Conservation (phyloP, 2,113 vertebrate genomes). For the pig (Sus scrofa) region DNA sequence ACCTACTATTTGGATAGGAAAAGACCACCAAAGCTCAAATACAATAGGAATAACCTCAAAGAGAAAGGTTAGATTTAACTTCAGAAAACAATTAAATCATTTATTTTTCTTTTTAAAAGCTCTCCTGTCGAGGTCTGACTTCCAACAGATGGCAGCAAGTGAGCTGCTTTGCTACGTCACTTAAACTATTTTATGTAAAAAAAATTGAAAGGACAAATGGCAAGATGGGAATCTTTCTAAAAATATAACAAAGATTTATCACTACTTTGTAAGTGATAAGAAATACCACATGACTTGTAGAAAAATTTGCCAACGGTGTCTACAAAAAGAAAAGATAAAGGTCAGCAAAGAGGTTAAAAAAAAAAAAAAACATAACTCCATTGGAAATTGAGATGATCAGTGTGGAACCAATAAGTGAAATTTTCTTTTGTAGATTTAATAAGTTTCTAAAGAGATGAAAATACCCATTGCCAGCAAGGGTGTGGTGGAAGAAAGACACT, state of each 20-base stretch:
- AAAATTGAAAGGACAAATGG: slow-evolving; percentile 30
- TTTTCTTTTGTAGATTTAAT: slow-evolving; percentile 49
- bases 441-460: slow-evolving; percentile 43
- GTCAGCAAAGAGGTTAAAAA: slow-evolving; percentile 18
- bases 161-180: background rate
- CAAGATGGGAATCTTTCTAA: background rate
- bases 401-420: background rate
- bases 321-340: slow-evolving; percentile 45
- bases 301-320: background rate
- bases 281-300: background rate
- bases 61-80: slow-evolving; percentile 47
- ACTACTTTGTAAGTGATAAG: slow-evolving; percentile 44
- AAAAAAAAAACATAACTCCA: slow-evolving; percentile 25
- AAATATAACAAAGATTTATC: slow-evolving; percentile 36
- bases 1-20: slow-evolving; percentile 1
- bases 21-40: slow-evolving; percentile 18
- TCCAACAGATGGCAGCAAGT: background rate
- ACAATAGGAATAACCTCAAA: slow-evolving; percentile 44
- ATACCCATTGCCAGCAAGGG: background rate
- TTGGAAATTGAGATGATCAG: slow-evolving; percentile 5
- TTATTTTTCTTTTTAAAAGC: background rate
- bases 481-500: background rate
- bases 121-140: background rate
- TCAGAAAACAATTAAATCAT: slow-evolving; percentile 19
- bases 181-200: slow-evolving; percentile 44